Base-by-base conservation (phyloP, 2,888 invertebrate genomes). In the Cordylochernes scorpioides region DNA sequence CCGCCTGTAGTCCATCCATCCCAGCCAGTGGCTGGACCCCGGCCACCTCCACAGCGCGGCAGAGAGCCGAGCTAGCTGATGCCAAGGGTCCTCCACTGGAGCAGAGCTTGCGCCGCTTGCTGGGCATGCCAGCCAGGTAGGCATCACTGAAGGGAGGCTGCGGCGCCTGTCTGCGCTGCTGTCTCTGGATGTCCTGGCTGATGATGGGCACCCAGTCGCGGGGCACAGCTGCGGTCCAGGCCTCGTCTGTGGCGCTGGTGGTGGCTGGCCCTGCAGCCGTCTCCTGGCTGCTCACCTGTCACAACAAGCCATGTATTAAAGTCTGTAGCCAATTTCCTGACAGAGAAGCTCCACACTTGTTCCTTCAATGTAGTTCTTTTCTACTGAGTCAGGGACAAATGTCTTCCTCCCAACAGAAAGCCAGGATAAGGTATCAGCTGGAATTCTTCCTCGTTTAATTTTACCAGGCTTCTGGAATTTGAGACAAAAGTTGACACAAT, bases 141-240 rank as follows among this genome's bases (percentile, higher is more conserved):
- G 77, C 78, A 56, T 86, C 84, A 48, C 84, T 84, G 51, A 71
- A 71, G 16, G 71, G 66, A 5, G 51, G 45, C 38, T 60, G 61
- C 8, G 51, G 44, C 57, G 58, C 49, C 36, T 66, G 64, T 27
- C 63, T 54, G 29, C 67, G 59, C 52, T 80, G 82, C 31, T 64
- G 57, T 14, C 22, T 22, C 43, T 67, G 64, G 27, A 68, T 61
- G 52, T 88, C 86, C 34, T 69, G 63, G 6, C 71, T 64, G 39
- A 88, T 73, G 39, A 82, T 70, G 6, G 82, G 78, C 36, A 80
- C 68, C 86, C 84, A 86, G 37, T 71, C 70, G 63, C 52, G 34
- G 8, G 38, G 35, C 12, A 32, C 8, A 27, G 17, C 16, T 17
- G 24, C 25, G 10, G 14, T 12, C 28, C 27, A 28, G 4, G 16